Evolutionary conservation across 92 coral and sea anemone genomes (phyloP).

Genomic region (Hydrozoanthus gracilis): DNA sequence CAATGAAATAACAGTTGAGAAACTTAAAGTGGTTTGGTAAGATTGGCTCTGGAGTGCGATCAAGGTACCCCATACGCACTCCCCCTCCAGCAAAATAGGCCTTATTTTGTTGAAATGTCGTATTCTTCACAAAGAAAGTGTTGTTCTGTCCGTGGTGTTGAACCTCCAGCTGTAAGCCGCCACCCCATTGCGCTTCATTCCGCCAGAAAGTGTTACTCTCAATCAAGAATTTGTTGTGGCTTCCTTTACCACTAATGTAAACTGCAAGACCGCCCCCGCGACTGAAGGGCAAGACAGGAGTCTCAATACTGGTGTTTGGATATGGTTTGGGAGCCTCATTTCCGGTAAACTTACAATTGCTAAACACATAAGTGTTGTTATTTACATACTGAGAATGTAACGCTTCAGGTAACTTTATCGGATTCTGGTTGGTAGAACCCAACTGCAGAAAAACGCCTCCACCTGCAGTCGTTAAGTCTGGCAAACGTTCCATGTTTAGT

Average conservation of each 20-base stretch:
- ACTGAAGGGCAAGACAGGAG: conserved; percentile 66
- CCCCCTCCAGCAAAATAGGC: conserved; percentile 86
- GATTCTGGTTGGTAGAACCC: conserved; percentile 39
- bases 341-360: conserved; percentile 52
- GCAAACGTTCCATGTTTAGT: not conserved
- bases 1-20: conserved; percentile 57
- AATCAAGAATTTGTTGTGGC: conserved; percentile 63
- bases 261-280: conserved; percentile 88
- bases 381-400: conserved; percentile 36
- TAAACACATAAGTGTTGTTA: conserved; percentile 32
- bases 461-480: conserved; percentile 57
- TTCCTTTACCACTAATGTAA: conserved; percentile 74
- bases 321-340: conserved; percentile 62
- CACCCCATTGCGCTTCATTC: conserved; percentile 90
- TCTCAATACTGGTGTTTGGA: conserved; percentile 7
- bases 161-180: conserved; percentile 77
- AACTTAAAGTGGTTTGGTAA: conserved; percentile 59
- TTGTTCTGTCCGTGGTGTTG: conserved; percentile 51
- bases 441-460: conserved; percentile 56
- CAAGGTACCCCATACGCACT: conserved; percentile 68
- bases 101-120: conserved; percentile 54
- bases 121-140: conserved; percentile 31
- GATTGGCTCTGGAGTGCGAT: conserved; percentile 2
- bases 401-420: conserved; percentile 29
- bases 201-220: conserved; percentile 47